Conservation (phyloP, 2,797 vertebrate genomes). For the Danio jaintianensis region DNA sequence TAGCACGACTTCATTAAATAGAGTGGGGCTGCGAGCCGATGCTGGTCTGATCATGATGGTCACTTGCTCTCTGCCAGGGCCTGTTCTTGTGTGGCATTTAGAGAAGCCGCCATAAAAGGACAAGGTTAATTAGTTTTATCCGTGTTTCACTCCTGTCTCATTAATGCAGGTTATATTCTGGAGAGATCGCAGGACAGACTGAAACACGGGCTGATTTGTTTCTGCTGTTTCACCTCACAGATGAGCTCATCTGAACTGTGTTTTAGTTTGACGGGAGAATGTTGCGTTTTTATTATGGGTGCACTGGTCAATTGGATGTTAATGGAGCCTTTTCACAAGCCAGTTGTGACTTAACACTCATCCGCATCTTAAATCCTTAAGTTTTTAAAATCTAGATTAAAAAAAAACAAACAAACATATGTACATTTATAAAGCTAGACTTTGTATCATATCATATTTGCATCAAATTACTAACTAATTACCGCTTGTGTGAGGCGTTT, state of each 20-base stretch:
- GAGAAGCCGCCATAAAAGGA: slow-evolving; percentile 37
- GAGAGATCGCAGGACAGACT: background rate
- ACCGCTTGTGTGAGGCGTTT: too few species aligned
- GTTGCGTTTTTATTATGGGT: background rate
- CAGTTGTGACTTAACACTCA: too few species aligned
- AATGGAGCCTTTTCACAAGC: too few species aligned
- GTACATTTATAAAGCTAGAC: too few species aligned
- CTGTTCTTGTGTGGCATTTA: slow-evolving; percentile 43
- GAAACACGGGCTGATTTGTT: background rate
- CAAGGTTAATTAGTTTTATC: slow-evolving; percentile 63
- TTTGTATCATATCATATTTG: too few species aligned
- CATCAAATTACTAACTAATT: too few species aligned
- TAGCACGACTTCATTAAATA: background rate
- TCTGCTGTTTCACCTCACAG: background rate
- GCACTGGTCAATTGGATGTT: too few species aligned
- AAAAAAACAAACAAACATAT: too few species aligned
- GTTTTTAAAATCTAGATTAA: too few species aligned
- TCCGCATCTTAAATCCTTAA: too few species aligned
- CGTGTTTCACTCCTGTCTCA: slow-evolving; percentile 51
- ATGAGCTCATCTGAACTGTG: background rate
- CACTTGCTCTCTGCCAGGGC: slow-evolving; percentile 14
- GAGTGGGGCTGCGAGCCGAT: background rate
- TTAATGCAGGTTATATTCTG: slow-evolving; percentile 44
- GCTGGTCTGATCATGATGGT: slow-evolving; percentile 22
- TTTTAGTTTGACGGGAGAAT: background rate